Evolutionary conservation across 2,113 vertebrate genomes (phyloP).

Genomic region (Myiopsitta monachus): DNA sequence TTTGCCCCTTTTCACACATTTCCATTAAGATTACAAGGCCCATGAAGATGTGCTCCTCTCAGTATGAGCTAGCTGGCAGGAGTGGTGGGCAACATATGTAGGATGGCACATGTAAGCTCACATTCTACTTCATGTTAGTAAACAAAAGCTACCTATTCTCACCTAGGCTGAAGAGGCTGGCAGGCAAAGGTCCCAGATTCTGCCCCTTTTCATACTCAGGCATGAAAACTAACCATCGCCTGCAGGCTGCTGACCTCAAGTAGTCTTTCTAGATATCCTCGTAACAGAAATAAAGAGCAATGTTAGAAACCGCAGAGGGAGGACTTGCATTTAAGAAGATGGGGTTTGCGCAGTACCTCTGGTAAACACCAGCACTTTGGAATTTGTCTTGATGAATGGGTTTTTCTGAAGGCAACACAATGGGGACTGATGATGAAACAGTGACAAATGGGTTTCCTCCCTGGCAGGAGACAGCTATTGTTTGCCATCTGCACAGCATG

Average conservation of each 20-base stretch:
- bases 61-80: background rate
- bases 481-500: constrained; percentile 34
- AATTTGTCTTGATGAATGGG: constrained; percentile 15
- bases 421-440: constrained; percentile 12
- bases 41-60: background rate
- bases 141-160: background rate
- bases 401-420: constrained; percentile 34
- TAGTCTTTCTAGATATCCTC: background rate
- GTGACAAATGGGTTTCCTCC: constrained; percentile 51
- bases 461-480: background rate
- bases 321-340: background rate
- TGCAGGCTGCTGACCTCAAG: background rate
- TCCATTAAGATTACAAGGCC: background rate
- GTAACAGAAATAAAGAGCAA: background rate
- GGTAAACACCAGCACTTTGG: background rate
- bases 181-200: background rate
- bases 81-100: background rate
- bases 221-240: background rate
- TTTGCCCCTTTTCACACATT: background rate
- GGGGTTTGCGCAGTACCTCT: background rate
- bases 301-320: background rate
- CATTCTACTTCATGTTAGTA: background rate
- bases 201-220: background rate
- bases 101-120: background rate
- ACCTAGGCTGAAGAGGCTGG: background rate